Conservation (phyloP, 2,888 invertebrate genomes). For the Drosophila buzzatii region DNA sequence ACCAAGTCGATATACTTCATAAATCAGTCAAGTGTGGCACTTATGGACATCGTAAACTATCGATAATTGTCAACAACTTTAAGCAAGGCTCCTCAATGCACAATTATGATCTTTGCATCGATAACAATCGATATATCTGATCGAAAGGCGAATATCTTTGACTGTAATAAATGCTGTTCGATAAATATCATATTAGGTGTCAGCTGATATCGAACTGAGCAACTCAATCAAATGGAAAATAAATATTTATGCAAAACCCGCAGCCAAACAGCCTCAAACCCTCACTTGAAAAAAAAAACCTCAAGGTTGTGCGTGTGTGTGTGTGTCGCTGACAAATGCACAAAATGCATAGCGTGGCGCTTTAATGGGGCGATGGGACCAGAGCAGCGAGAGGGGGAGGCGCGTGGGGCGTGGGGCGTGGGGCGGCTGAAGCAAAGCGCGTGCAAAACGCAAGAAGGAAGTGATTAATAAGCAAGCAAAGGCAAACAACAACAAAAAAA, state of each 20-base stretch:
- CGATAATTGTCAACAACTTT: not conserved
- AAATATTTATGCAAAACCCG: slow-evolving; percentile 13
- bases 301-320: slow-evolving; percentile 41
- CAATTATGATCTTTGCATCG: not conserved
- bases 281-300: slow-evolving; percentile 6
- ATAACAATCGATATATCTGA: not conserved
- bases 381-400: not conserved
- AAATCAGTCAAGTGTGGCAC: not conserved
- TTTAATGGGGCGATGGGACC: slow-evolving; percentile 8
- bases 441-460: slow-evolving; percentile 66
- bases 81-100: not conserved
- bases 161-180: not conserved
- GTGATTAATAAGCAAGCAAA: slow-evolving; percentile 70
- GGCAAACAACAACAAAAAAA: slow-evolving; percentile 42
- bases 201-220: not conserved
- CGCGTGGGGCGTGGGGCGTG: not conserved
- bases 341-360: slow-evolving; percentile 44
- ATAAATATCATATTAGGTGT: not conserved
- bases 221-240: not conserved
- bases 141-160: not conserved
- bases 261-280: not conserved
- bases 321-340: slow-evolving; percentile 58
- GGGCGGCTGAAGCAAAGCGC: slow-evolving; percentile 32
- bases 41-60: not conserved
- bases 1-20: not conserved